Conservation (phyloP, 2,113 vertebrate genomes). For the Origma solitaria region DNA sequence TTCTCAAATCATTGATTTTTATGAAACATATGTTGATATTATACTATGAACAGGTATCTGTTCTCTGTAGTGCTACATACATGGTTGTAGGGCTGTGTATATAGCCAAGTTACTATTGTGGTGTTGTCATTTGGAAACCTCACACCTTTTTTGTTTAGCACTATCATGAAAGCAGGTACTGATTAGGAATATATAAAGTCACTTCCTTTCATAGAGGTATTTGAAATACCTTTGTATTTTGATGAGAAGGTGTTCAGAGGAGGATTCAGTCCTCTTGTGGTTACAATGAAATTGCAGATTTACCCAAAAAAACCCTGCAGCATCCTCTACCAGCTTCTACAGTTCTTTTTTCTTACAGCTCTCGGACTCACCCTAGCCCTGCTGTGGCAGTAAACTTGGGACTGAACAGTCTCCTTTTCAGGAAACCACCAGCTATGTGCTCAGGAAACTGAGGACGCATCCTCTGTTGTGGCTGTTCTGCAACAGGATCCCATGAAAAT, state of each 20-base stretch:
- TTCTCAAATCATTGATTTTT: neutral
- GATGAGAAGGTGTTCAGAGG: neutral
- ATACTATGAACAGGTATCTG: neutral
- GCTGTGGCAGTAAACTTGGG: neutral
- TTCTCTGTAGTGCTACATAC: accelerated
- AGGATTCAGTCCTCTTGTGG: neutral
- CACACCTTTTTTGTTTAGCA: neutral
- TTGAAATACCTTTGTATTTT: neutral
- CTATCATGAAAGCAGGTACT: neutral
- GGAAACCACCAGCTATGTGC: neutral
- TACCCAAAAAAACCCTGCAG: neutral
- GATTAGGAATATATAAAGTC: neutral
- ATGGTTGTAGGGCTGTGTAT: neutral
- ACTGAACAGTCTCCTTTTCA: neutral
- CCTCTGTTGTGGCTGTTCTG: neutral
- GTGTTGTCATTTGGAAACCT: neutral
- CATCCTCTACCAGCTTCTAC: neutral
- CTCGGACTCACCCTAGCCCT: neutral
- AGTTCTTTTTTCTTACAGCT: neutral
- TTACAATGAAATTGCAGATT: neutral
- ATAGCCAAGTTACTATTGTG: neutral
- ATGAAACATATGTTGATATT: neutral
- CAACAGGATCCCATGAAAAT: neutral
- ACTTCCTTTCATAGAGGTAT: neutral
- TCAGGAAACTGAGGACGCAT: neutral